phyloP scores from a whole-genome alignment of 2,797 vertebrate species.

The Balearica regulorum region DNA sequence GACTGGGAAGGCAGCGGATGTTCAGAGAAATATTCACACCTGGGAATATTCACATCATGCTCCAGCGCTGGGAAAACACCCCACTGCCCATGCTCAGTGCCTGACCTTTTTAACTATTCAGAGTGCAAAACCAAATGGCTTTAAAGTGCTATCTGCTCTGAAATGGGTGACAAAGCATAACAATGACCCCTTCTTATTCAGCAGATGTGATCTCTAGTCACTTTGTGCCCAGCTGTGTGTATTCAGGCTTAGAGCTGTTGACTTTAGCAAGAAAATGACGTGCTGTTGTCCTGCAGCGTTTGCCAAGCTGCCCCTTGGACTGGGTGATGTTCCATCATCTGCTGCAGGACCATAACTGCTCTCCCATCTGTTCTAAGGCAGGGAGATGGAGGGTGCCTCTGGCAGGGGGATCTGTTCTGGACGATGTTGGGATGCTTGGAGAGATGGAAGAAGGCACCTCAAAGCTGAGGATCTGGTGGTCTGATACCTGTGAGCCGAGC shows the following conservation, averaged over 20 bases:
- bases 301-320: not conserved
- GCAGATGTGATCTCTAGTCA: slow-evolving; percentile 49
- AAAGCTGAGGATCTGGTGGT: not conserved
- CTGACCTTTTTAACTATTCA: slow-evolving; percentile 60
- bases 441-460: not conserved
- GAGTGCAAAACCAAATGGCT: slow-evolving; percentile 48
- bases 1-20: slow-evolving; percentile 32
- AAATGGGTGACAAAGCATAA: slow-evolving; percentile 58
- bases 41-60: slow-evolving; percentile 46
- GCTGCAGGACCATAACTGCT: not conserved
- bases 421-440: not conserved
- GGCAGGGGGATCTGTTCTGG: not conserved
- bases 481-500: not conserved
- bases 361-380: not conserved
- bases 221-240: slow-evolving; percentile 58
- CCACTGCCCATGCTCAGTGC: slow-evolving; percentile 7
- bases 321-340: not conserved
- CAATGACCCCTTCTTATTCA: slow-evolving; percentile 49
- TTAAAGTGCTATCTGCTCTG: slow-evolving; percentile 38
- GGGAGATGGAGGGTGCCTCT: not conserved
- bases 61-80: slow-evolving; percentile 6
- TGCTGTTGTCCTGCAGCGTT: not conserved
- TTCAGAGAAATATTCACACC: slow-evolving; percentile 24
- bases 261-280: slow-evolving; percentile 22
- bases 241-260: slow-evolving; percentile 45